A percentile compares a stretch with the other conserved stretches of the same genome.
These are phyloP conservation scores for Rhagoletis zephyria DNA, from an alignment of 1,140 invertebrate species.

Conservation along the genomic window DNA sequence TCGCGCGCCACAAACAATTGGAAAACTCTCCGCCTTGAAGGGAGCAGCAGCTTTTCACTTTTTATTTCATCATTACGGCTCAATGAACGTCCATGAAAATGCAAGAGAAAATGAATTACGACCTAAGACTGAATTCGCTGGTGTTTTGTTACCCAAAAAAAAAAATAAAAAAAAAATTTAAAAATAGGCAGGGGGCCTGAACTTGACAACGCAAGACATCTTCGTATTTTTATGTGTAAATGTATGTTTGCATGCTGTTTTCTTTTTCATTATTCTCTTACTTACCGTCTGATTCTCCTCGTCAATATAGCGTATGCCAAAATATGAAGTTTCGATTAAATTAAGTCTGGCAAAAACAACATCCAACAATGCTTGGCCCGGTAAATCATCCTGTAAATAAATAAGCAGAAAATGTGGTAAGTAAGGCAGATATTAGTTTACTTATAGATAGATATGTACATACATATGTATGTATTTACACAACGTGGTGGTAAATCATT, in stretches of 20 bases:
- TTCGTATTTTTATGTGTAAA: background rate
- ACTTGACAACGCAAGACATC: background rate
- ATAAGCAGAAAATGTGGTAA: slow-evolving; percentile 63
- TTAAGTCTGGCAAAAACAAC: slow-evolving; percentile 91
- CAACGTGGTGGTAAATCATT: slow-evolving; percentile 60
- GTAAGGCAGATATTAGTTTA: background rate
- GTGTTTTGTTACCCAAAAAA: too few species aligned
- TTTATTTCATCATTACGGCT: slow-evolving; percentile 60
- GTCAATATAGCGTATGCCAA: slow-evolving; percentile 91
- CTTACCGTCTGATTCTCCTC: slow-evolving; percentile 90
- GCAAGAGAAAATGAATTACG: slow-evolving; percentile 72
- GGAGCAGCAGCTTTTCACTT: background rate
- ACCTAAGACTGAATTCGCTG: slow-evolving; percentile 53
- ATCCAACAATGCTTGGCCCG: slow-evolving; percentile 89
- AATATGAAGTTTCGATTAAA: slow-evolving; percentile 92
- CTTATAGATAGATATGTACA: background rate
- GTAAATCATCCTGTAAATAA: slow-evolving; percentile 84
- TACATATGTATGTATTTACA: slow-evolving; percentile 57
- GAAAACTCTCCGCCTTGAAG: background rate
- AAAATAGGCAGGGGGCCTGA: too few species aligned
- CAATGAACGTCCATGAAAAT: slow-evolving; percentile 63
- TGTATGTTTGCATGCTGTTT: background rate
- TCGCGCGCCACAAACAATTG: background rate
- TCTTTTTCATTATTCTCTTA: slow-evolving; percentile 54
- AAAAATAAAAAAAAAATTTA: too few species aligned